A percentile compares a stretch with the other conserved stretches of the same genome.
Evolutionary conservation across 2,888 invertebrate species (phyloP).

Genomic region (Leptodirus hochenwartii): DNA sequence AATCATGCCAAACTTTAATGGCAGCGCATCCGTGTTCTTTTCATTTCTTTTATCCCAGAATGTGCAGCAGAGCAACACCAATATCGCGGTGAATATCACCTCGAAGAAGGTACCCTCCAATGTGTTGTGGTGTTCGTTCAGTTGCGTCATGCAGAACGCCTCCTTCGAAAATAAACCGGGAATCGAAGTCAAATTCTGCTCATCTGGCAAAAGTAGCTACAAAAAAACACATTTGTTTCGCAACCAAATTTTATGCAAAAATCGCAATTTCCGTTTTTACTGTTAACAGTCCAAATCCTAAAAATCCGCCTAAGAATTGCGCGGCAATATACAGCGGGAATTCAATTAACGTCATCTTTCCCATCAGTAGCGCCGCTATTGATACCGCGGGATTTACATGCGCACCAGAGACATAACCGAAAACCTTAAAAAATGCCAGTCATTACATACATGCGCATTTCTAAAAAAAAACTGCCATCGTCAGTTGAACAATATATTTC

Average conservation of each 20-base stretch:
- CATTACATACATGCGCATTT: neutral
- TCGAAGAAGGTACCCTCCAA: slow-evolving; percentile 10
- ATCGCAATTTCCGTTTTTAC: slow-evolving; percentile 18
- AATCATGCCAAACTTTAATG: slow-evolving; percentile 11
- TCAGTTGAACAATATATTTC: too few species aligned
- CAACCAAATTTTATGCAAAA: too few species aligned
- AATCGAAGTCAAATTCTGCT: too few species aligned
- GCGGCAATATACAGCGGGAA: slow-evolving; percentile 42
- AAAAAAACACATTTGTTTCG: too few species aligned
- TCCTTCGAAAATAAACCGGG: too few species aligned
- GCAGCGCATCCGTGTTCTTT: slow-evolving; percentile 10
- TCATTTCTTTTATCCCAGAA: slow-evolving; percentile 11
- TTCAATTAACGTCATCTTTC: slow-evolving; percentile 32
- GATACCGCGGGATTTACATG: slow-evolving; percentile 58
- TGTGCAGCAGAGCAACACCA: slow-evolving; percentile 10
- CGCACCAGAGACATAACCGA: slow-evolving; percentile 55
- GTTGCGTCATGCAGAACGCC: slow-evolving; percentile 4
- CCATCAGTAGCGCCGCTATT: slow-evolving; percentile 39
- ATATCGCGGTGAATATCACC: slow-evolving; percentile 8
- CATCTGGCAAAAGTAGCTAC: too few species aligned
- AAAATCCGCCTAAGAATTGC: slow-evolving; percentile 46
- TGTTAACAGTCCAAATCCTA: slow-evolving; percentile 50
- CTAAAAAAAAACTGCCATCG: too few species aligned
- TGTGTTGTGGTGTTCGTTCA: neutral
- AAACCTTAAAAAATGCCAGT: slow-evolving; percentile 29